A percentile compares a stretch with the other conserved stretches of the same genome.
Conservation (phyloP, 2,888 invertebrate species). For the Sphaerophoria rueppellii region DNA sequence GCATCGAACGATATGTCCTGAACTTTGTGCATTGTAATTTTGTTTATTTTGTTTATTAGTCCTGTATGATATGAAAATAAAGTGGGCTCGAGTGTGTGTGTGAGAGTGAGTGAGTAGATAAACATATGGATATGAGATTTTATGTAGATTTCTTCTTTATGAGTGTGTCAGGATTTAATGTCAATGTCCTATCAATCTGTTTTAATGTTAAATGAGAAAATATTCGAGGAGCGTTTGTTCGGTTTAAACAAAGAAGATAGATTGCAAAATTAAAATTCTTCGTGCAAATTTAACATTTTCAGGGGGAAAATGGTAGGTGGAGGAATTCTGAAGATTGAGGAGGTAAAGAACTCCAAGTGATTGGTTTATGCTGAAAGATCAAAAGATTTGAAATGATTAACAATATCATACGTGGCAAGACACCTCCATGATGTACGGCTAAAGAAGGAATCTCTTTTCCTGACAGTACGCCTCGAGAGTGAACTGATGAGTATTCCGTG, state of each 20-base stretch:
- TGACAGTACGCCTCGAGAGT: no score
- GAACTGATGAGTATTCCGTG: no score
- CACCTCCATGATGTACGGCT: no score
- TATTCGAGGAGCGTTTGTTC: neutral
- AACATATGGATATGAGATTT: neutral
- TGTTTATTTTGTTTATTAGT: conserved; percentile 38
- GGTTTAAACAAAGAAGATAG: neutral
- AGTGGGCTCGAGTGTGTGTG: neutral
- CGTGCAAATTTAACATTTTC: no score
- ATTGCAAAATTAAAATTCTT: conserved; percentile 15
- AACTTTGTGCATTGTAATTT: conserved; percentile 25
- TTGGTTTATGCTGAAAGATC: no score
- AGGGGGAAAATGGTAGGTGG: no score
- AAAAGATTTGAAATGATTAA: no score
- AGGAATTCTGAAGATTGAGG: no score
- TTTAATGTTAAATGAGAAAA: conserved; percentile 15
- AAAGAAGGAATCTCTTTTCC: no score
- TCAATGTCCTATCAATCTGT: conserved; percentile 43
- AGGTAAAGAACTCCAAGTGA: no score
- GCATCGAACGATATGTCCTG: conserved; percentile 14
- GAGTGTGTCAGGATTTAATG: conserved; percentile 30
- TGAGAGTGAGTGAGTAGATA: no score
- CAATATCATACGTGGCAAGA: no score
- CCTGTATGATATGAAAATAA: conserved; percentile 21
- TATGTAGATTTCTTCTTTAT: neutral